These are phyloP conservation scores for Sinhomidia bicolor DNA, from an alignment of 2,888 invertebrate species.

Conservation along the genomic window DNA sequence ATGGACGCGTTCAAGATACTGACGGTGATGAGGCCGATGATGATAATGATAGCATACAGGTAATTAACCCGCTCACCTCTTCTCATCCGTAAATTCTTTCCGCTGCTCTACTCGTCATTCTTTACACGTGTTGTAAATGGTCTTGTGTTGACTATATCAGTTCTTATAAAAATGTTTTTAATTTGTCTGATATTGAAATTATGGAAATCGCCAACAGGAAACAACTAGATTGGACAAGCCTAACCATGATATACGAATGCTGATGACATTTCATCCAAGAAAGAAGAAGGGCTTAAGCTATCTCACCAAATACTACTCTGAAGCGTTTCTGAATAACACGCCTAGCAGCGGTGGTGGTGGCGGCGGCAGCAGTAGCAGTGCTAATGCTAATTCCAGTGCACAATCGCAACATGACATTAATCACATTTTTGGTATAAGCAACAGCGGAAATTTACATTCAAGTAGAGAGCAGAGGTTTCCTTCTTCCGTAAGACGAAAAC, in stretches of 20 bases:
- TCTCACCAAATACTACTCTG: constrained; percentile 49
- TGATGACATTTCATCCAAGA: not conserved
- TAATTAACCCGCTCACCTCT: constrained; percentile 18
- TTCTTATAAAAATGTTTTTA: not conserved
- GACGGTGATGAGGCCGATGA: not conserved
- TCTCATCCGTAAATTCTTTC: no score
- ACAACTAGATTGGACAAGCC: constrained; percentile 28
- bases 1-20: not conserved
- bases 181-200: constrained; percentile 7
- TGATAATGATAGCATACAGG: not conserved
- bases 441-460: not conserved
- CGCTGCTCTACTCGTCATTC: not conserved
- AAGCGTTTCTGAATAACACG: constrained; percentile 45
- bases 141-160: not conserved
- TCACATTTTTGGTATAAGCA: constrained; percentile 8
- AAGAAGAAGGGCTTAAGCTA: constrained; percentile 50
- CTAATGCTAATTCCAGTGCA: not conserved
- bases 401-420: not conserved
- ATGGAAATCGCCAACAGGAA: constrained; percentile 15
- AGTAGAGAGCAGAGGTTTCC: constrained; percentile 37
- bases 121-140: no score
- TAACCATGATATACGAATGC: not conserved
- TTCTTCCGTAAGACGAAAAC: constrained; percentile 39
- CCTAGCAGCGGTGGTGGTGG: constrained; percentile 2
- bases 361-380: not conserved